Conservation (phyloP, 2,113 vertebrate species). For the Rhadina sibilatrix region DNA sequence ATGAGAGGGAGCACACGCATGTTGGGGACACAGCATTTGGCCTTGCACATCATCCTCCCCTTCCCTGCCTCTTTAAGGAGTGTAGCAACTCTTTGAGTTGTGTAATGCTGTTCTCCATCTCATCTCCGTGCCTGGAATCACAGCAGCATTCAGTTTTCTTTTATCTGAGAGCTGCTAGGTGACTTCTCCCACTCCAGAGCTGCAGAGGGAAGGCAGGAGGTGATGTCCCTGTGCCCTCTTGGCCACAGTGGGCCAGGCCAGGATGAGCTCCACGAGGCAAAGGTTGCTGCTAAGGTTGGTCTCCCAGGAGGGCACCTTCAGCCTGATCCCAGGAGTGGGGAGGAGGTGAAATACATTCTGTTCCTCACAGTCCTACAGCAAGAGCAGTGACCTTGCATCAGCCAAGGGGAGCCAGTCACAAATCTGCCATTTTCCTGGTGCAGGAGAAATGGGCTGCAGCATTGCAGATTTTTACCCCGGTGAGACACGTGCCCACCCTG, state of each 20-base stretch:
- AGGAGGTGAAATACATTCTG: not conserved
- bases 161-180: not conserved
- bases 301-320: not conserved
- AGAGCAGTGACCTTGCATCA: not conserved
- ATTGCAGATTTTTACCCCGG: not conserved
- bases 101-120: not conserved
- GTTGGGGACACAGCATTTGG: not conserved
- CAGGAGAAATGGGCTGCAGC: not conserved
- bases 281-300: not conserved
- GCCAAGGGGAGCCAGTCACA: not conserved
- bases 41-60: not conserved
- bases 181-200: not conserved
- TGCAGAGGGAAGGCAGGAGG: not conserved
- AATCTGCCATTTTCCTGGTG: not conserved
- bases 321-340: not conserved
- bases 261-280: rapidly evolving
- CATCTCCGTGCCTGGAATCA: not conserved
- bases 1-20: not conserved
- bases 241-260: not conserved
- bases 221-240: not conserved
- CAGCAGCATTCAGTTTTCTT: not conserved
- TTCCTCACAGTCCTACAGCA: not conserved
- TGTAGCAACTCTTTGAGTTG: not conserved
- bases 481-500: not conserved
- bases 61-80: not conserved